Evolutionary conservation across 1,140 invertebrate genomes (phyloP), one percentile per base, ranked within the genome.

Genomic region (Lethrus apterus): DNA sequence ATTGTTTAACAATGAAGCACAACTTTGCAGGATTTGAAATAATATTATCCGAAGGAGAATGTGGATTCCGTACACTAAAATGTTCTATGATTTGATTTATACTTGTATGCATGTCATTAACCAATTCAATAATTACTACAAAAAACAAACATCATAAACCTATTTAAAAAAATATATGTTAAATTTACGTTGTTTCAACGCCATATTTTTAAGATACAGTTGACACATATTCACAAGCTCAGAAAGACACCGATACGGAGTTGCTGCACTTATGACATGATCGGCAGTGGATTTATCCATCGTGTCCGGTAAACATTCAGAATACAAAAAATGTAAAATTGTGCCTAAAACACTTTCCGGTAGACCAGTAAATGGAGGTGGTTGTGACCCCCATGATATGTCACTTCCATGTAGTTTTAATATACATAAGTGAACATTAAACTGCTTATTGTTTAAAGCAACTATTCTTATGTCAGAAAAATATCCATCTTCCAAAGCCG

Each of bases 131-230:
- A 23, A 81, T 78, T 71, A 80, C 79, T 81, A 50, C 46, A 59
- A 60, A 33, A 44, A 33, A n/a, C n/a, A n/a, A n/a, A n/a, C n/a
- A n/a, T n/a, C n/a, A n/a, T n/a, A n/a, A n/a, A n/a, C n/a, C n/a
- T n/a, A n/a, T n/a, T n/a, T n/a, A n/a, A n/a, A n/a, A n/a, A n/a
- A n/a, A n/a, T n/a, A n/a, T n/a, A n/a, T n/a, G n/a, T n/a, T n/a
- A n/a, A n/a, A n/a, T n/a, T n/a, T n/a, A n/a, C 79, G 76, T 63
- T 81, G 73, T 56, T 76, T 80, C 2, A 83, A 61, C n/a, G 70
- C 69, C 46, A 75, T 74, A 55, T 80, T 73, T 46, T 75, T 74
- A 36, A 82, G 56, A 63, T 78, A 83, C 30, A 72, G 66, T 50
- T 74, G 66, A 58, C 78, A 80, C 21, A 76, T 65, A 44, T 72